Evolutionary conservation across 2,888 invertebrate species (phyloP).

Genomic region (Hermaeophaga mercurialis): DNA sequence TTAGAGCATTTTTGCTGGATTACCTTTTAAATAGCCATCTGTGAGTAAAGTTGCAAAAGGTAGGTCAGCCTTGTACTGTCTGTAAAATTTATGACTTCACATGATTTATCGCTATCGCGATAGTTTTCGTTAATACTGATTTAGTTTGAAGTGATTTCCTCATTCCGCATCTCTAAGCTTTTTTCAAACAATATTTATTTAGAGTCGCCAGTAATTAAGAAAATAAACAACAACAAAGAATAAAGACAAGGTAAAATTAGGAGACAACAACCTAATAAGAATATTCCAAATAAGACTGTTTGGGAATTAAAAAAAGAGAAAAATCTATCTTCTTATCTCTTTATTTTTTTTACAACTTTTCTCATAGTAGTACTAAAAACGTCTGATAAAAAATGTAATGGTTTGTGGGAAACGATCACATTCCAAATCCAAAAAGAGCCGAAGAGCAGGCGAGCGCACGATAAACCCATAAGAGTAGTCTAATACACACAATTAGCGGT

Average conservation of each 20-base stretch:
- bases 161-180: slow-evolving; percentile 1
- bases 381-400: not conserved
- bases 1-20: slow-evolving; percentile 16
- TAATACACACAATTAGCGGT: slow-evolving; percentile 29
- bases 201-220: too few species aligned
- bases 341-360: too few species aligned
- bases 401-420: not conserved
- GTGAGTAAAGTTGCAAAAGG: slow-evolving; percentile 8
- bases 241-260: too few species aligned
- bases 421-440: slow-evolving; percentile 18
- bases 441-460: slow-evolving; percentile 18
- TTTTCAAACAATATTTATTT: too few species aligned
- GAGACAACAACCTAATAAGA: too few species aligned
- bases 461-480: slow-evolving; percentile 29
- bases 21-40: slow-evolving; percentile 14
- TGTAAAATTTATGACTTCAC: slow-evolving; percentile 4
- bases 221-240: too few species aligned
- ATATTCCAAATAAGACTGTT: too few species aligned
- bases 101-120: slow-evolving; percentile 3
- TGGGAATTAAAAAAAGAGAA: too few species aligned
- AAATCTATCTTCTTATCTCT: too few species aligned
- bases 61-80: slow-evolving; percentile 19
- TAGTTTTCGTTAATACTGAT: slow-evolving; percentile 8
- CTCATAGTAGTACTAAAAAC: not conserved
- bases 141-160: slow-evolving; percentile 3